These are phyloP conservation scores for Hyperoplus lanceolatus DNA, from an alignment of 2,797 vertebrate genomes.

Conservation along the genomic window DNA sequence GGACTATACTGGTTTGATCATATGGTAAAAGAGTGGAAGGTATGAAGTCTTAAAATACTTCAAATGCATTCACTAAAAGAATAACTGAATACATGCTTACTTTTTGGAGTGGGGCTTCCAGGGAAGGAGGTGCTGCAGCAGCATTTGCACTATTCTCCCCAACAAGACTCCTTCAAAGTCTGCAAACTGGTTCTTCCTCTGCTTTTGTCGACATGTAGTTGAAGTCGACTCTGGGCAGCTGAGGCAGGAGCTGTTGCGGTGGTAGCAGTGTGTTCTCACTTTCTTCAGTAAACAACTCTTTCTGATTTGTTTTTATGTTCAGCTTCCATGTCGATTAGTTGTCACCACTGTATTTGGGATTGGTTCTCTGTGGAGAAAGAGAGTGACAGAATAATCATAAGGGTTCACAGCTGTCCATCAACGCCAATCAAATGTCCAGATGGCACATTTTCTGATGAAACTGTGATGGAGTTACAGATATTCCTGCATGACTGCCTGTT, in stretches of 20 bases:
- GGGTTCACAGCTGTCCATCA: conserved; percentile 43
- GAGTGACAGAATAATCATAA: conserved; percentile 47
- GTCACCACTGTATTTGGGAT: conserved; percentile 53
- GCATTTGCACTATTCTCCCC: conserved; percentile 68
- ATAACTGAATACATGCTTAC: conserved; percentile 52
- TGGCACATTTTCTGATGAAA: conserved; percentile 56
- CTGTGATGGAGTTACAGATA: conserved; percentile 40
- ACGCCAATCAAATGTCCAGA: conserved; percentile 58
- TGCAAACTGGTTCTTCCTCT: conserved; percentile 33
- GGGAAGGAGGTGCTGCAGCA: conserved; percentile 63
- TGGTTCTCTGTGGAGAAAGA: conserved; percentile 62
- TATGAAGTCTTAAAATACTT: background rate
- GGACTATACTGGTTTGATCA: background rate
- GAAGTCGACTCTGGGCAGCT: conserved; percentile 34
- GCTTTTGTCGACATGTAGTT: conserved; percentile 34
- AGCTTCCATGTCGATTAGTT: conserved; percentile 46
- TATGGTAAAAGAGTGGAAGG: background rate
- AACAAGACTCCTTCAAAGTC: conserved; percentile 41
- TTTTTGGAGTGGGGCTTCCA: conserved; percentile 77
- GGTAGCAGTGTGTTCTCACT: conserved; percentile 11
- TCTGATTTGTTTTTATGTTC: conserved; percentile 39
- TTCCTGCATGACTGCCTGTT: background rate
- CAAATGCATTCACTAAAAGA: background rate
- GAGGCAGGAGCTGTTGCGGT: conserved; percentile 16
- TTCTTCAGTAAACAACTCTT: conserved; percentile 38